Conservation (phyloP, 2,888 invertebrate species). For the Eilema depressum region DNA sequence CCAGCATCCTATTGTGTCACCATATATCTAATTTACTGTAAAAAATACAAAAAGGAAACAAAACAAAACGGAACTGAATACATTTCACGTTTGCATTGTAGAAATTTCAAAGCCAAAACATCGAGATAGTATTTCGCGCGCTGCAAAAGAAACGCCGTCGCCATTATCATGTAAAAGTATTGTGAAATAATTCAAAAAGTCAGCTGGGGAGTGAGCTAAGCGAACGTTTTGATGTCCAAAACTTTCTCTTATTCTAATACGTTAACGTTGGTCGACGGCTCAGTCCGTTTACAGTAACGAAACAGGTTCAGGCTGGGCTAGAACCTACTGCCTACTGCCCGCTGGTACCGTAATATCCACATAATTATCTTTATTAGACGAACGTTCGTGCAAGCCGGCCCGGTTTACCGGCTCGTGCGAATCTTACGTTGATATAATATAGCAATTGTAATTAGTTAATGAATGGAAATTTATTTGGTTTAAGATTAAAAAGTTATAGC, state of each 20-base stretch:
- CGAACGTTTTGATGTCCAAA: constrained; percentile 10
- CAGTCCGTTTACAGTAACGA: constrained; percentile 46
- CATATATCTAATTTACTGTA: not conserved
- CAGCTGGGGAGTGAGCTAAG: constrained; percentile 27
- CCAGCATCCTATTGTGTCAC: constrained; percentile 2
- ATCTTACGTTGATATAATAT: not conserved
- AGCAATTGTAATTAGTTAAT: not conserved
- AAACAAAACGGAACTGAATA: not conserved
- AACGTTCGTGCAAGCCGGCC: constrained; percentile 20
- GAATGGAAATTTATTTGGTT: not conserved
- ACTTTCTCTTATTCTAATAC: constrained; percentile 47
- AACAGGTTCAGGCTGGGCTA: constrained; percentile 42
- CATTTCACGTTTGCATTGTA: not conserved
- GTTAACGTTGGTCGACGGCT: not conserved
- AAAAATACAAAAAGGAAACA: not conserved
- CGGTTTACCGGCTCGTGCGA: not conserved
- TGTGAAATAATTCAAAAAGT: constrained; percentile 29
- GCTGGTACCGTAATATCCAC: constrained; percentile 50
- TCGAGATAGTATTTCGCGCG: not conserved
- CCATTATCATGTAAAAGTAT: constrained; percentile 30
- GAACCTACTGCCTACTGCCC: constrained; percentile 42
- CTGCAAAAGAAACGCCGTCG: not conserved
- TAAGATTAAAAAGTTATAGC: not conserved
- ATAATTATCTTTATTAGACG: constrained; percentile 42
- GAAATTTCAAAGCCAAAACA: constrained; percentile 9